These are phyloP conservation scores for Cepaea hortensis DNA, from an alignment of 2,888 invertebrate species.

Conservation along the genomic window DNA sequence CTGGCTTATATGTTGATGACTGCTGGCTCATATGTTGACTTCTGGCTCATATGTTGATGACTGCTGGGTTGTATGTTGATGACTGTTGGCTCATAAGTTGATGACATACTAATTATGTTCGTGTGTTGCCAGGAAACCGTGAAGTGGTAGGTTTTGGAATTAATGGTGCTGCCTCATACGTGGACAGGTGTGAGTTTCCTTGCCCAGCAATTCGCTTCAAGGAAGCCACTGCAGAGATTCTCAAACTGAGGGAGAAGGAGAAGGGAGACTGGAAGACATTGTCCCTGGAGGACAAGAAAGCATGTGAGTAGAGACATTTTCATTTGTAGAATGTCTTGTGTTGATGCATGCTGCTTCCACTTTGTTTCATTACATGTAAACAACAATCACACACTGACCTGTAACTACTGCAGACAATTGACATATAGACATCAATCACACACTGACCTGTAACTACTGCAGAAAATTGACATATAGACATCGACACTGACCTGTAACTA, in stretches of 20 bases:
- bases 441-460: too few species aligned
- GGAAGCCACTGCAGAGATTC: conserved; percentile 84
- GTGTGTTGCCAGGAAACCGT: conserved; percentile 82
- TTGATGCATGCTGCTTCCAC: too few species aligned
- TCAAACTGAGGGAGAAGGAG: conserved; percentile 92
- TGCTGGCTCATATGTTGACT: too few species aligned
- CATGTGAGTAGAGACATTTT: conserved; percentile 65
- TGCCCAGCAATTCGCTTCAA: conserved; percentile 85
- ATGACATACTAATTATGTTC: too few species aligned
- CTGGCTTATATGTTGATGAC: too few species aligned
- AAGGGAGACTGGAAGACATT: conserved; percentile 95
- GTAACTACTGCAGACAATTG: too few species aligned
- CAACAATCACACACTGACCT: neutral
- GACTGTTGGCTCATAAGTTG: too few species aligned
- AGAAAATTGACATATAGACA: too few species aligned
- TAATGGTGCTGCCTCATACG: conserved; percentile 87
- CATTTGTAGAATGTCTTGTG: neutral
- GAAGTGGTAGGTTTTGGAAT: conserved; percentile 92
- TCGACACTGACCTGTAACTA: too few species aligned
- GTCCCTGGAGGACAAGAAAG: conserved; percentile 92
- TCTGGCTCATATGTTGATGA: too few species aligned
- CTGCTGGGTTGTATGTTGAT: too few species aligned
- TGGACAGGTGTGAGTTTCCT: conserved; percentile 87
- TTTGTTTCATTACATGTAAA: neutral
- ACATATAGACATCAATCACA: too few species aligned